Evolutionary conservation across 2,113 vertebrate species (phyloP).

Genomic region (Corythornis vintsioides): DNA sequence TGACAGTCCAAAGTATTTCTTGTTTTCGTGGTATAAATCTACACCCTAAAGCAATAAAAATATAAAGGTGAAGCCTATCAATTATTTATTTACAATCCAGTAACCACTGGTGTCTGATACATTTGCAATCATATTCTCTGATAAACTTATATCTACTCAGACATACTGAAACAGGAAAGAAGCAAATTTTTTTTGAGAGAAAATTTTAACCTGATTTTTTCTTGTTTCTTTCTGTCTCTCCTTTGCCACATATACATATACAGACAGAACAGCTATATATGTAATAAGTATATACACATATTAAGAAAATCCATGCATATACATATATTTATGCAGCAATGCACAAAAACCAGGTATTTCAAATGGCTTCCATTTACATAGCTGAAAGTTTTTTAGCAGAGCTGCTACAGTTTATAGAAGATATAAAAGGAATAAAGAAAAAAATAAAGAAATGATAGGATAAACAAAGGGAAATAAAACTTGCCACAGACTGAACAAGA

Average conservation of each 20-base stretch:
- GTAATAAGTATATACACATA: not conserved
- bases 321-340: not conserved
- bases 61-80: not conserved
- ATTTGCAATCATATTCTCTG: not conserved
- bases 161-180: not conserved
- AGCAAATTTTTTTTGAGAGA: not conserved
- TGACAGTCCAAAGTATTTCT: constrained; percentile 91
- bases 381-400: not conserved
- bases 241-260: not conserved
- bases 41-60: constrained; percentile 78
- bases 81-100: not conserved
- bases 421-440: not conserved
- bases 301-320: not conserved
- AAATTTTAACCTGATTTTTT: not conserved
- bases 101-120: not conserved
- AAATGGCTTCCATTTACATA: not conserved
- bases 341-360: not conserved
- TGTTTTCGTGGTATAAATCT: constrained; percentile 90
- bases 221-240: not conserved
- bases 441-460: not conserved
- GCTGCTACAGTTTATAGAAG: not conserved
- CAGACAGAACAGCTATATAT: not conserved
- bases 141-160: not conserved
- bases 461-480: not conserved
- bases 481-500: not conserved